phyloP scores from a whole-genome alignment of 2,113 vertebrate genomes.

The Prunella fulvescens region DNA sequence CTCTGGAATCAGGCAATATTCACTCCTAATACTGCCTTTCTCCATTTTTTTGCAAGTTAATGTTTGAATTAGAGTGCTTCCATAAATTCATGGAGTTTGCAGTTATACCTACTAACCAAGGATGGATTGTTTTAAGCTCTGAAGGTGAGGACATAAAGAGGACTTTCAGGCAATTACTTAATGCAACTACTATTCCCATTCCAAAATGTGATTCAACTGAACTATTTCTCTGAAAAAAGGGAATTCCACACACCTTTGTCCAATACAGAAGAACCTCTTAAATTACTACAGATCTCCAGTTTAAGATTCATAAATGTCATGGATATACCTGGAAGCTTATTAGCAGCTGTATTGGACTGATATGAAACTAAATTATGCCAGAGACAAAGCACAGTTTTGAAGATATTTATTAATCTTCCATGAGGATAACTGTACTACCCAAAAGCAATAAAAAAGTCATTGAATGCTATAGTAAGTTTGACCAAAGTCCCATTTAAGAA shows the following conservation, averaged over 20 bases:
- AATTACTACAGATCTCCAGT: neutral
- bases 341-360: neutral
- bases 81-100: neutral
- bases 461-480: neutral
- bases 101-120: neutral
- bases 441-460: neutral
- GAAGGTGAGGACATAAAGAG: neutral
- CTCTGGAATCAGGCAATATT: neutral
- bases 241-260: neutral
- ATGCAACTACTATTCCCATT: neutral
- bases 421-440: fast-evolving
- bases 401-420: neutral
- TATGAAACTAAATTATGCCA: neutral
- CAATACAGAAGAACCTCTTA: neutral
- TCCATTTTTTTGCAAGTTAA: neutral
- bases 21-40: neutral
- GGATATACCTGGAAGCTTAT: neutral
- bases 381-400: neutral
- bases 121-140: neutral
- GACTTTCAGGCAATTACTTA: neutral
- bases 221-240: neutral
- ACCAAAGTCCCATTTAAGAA: neutral
- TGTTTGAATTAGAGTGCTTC: neutral
- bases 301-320: neutral
- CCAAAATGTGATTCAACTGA: neutral